phyloP scores from a whole-genome alignment of 1,140 invertebrate genomes.

The Gonatopus flavifemur region DNA sequence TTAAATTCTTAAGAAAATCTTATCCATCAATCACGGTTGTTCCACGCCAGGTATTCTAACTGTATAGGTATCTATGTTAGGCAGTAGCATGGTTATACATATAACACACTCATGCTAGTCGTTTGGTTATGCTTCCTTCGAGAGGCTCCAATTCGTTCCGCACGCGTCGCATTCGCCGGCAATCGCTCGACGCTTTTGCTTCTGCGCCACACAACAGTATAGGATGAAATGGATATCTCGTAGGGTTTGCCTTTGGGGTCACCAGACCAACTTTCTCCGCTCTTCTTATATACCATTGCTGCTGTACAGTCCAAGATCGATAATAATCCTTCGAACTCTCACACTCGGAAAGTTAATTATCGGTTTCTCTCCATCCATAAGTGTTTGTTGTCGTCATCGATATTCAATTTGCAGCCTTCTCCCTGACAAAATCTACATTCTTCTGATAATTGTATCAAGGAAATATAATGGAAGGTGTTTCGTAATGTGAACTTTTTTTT shows the following conservation, averaged over 20 bases:
- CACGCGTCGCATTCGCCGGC: constrained; percentile 8
- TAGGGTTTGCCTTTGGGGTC: constrained; percentile 15
- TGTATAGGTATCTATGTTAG: no score
- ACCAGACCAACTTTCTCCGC: constrained; percentile 28
- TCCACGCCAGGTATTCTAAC: no score
- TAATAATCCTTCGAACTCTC: no score
- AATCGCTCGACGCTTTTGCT: neutral
- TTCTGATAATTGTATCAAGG: no score
- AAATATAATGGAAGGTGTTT: no score
- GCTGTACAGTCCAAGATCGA: constrained; percentile 21
- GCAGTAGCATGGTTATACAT: neutral
- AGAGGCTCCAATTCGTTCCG: constrained; percentile 5
- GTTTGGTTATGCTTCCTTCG: constrained; percentile 1
- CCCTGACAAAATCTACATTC: no score
- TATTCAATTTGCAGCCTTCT: no score
- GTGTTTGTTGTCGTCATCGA: no score
- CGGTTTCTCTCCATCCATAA: constrained; percentile 17
- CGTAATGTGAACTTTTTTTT: no score
- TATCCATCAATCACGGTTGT: constrained; percentile 10
- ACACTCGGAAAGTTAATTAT: no score
- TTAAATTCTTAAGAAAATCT: constrained; percentile 20
- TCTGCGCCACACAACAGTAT: no score
- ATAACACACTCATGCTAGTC: neutral
- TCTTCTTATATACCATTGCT: constrained; percentile 10
- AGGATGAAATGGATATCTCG: no score